These are phyloP conservation scores for Trididemnum miniatum DNA, from an alignment of 23 tunicate genomes.

Conservation along the genomic window DNA sequence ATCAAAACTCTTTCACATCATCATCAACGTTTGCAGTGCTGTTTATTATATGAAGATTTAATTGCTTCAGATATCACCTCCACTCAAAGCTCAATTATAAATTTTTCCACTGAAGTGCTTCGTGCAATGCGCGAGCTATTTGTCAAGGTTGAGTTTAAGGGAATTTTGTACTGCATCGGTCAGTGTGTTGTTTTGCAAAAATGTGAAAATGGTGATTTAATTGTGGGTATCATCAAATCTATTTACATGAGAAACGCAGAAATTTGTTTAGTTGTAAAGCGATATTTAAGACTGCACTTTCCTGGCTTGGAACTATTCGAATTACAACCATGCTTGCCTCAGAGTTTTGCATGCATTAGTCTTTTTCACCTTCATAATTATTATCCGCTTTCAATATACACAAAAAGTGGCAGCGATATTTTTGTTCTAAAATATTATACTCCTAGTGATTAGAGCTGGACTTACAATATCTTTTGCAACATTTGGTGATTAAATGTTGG, in stretches of 20 bases:
- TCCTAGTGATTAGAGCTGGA: not conserved
- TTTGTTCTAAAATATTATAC: not conserved
- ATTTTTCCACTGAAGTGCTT: not conserved
- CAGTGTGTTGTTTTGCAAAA: not conserved
- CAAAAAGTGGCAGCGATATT: not conserved
- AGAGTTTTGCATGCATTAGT: not conserved
- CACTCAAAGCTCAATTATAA: not conserved
- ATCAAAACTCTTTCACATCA: conserved; percentile 30
- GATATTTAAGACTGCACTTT: not conserved
- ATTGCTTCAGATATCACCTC: not conserved
- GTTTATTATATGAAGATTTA: not conserved
- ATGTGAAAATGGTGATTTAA: not conserved
- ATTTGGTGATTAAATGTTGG: not conserved
- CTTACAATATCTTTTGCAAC: not conserved
- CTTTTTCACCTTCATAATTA: not conserved
- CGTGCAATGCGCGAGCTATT: not conserved
- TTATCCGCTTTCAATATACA: not conserved
- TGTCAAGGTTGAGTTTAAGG: not conserved
- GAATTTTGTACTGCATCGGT: not conserved
- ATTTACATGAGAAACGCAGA: not conserved
- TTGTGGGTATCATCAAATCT: not conserved
- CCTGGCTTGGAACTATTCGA: not conserved
- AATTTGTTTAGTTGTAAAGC: not conserved
- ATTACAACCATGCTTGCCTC: not conserved
- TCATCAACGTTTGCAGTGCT: conserved; percentile 43